A percentile compares a stretch with the other conserved stretches of the same genome.
phyloP scores from a whole-genome alignment of 2,888 invertebrate genomes.

The Acholoe squamosa region DNA sequence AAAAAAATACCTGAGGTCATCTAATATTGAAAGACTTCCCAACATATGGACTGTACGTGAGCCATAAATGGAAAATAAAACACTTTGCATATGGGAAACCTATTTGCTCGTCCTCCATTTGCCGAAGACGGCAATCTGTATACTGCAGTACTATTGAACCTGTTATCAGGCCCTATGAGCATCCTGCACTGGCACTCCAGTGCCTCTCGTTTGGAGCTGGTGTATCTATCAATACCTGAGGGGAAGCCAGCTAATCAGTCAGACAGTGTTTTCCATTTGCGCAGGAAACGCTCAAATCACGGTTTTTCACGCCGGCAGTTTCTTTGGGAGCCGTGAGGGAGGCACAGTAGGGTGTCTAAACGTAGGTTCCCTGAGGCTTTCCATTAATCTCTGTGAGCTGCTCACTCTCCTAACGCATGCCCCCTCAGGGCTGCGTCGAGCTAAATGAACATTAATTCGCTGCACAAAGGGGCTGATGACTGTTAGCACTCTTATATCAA shows the following conservation, averaged over 20 bases:
- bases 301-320: neutral
- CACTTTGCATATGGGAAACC: no score
- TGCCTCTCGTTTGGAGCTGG: neutral
- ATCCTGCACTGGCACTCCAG: conserved; percentile 20
- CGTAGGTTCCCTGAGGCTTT: neutral
- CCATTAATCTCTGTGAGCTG: neutral
- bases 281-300: conserved; percentile 5
- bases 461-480: conserved; percentile 15
- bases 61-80: no score
- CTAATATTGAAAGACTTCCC: no score
- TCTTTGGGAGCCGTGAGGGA: neutral
- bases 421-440: neutral
- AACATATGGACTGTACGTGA: no score
- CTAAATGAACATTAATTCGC: conserved; percentile 39
- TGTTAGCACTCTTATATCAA: conserved; percentile 33
- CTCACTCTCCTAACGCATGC: neutral
- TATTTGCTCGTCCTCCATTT: no score
- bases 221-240: conserved; percentile 22
- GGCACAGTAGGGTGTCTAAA: neutral
- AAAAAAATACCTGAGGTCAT: no score
- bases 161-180: neutral
- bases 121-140: no score
- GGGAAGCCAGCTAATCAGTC: neutral
- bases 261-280: conserved; percentile 32
- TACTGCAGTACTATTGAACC: no score